These are phyloP conservation scores for Drosophila sulfurigaster DNA, from an alignment of 1,140 invertebrate genomes.

Conservation along the genomic window DNA sequence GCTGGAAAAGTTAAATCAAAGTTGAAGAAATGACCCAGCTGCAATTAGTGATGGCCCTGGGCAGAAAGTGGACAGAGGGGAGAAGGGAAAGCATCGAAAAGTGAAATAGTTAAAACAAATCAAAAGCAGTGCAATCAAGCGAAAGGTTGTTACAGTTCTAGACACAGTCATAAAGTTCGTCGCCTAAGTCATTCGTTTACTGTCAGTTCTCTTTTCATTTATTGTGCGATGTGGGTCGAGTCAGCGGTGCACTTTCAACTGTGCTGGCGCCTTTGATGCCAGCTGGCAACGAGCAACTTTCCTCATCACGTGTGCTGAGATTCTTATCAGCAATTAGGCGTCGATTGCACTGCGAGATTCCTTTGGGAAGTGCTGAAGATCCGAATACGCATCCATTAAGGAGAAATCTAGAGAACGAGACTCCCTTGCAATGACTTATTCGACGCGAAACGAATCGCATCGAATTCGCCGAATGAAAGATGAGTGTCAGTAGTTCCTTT, in stretches of 20 bases:
- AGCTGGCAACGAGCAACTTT: constrained; percentile 28
- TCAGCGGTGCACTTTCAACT: constrained; percentile 49
- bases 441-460: too few species aligned
- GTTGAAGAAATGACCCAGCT: constrained; percentile 32
- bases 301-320: constrained; percentile 40
- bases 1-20: constrained; percentile 46
- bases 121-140: constrained; percentile 56
- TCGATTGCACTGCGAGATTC: constrained; percentile 33
- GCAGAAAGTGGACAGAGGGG: neutral
- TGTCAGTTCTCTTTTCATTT: neutral
- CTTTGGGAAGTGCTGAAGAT: constrained; percentile 20
- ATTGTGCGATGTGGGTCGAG: constrained; percentile 42
- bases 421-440: constrained; percentile 15
- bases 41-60: constrained; percentile 64
- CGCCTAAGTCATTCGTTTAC: constrained; percentile 49
- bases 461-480: constrained; percentile 8
- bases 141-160: constrained; percentile 51
- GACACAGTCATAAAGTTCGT: constrained; percentile 55
- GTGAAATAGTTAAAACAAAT: constrained; percentile 70
- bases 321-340: constrained; percentile 68
- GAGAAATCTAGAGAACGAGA: constrained; percentile 35
- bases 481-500: constrained; percentile 34
- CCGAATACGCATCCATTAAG: constrained; percentile 14
- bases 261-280: constrained; percentile 31
- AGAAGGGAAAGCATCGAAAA: constrained; percentile 44